Base-by-base conservation (phyloP, 1,140 invertebrate genomes). In the Centruroides sculpturatus region DNA sequence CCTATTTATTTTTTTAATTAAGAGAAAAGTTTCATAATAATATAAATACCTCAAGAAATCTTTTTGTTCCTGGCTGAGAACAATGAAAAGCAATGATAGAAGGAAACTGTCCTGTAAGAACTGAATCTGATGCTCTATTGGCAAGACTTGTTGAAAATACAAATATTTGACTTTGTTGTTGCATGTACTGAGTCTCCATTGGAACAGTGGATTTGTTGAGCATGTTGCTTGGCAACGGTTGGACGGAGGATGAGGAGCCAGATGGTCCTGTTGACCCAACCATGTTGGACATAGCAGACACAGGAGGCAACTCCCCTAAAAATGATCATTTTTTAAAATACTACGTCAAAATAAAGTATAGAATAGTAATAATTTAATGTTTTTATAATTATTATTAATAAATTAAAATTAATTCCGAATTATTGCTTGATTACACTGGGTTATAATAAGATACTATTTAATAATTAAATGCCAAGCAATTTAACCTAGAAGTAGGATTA, bases 131-230 rank as follows among this genome's bases (percentile, higher is more conserved):
- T 11, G 90, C 92, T 70, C 92, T 87, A 75, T 98, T 98, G 0
- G 93, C 94, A 71, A 96, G 73, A 65, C 83, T 77, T 1, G 94
- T 97, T 10, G 89, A 92, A 78, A 98, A 98, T 57, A 98, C 93
- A 82, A 95, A 98, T 70, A 98, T 92, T 75, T 97, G 92, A 78
- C 88, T 96, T 75, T 95, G 92, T 72, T 96, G 92, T 76, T 95
- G 92, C 86, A 89, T 87, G 68, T 87, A 88, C 70, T 88, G 83
- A 64, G 84, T 82, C 69, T 82, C 86, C 80, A 83, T 84, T 66
- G 82, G 85, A 64, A 82, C 84, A 59, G 86, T 82, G 72, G 87
- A 85, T 73, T 89, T 88, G 67, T 79, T 83, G 62, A 87, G 81
- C 46, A 87, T 82, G 74, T 87, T 87, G 64, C 84, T 85, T 13